Evolutionary conservation across 2,888 invertebrate species (phyloP).

Genomic region (Syrphus vitripennis): DNA sequence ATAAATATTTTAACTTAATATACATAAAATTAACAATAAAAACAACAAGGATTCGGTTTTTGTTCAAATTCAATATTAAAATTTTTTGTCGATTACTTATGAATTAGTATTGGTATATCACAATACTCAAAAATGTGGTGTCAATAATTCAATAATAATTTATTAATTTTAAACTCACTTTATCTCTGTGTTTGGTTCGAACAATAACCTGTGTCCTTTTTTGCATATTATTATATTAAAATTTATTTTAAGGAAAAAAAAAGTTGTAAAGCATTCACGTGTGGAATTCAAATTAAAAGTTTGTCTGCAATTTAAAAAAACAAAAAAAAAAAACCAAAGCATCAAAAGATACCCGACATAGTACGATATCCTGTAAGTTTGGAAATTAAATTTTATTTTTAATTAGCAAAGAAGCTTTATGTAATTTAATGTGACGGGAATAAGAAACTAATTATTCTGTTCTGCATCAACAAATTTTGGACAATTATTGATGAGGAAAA

Average conservation of each 20-base stretch:
- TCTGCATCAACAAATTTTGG: neutral
- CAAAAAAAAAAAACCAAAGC: too few relatives aligned
- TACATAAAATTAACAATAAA: slow-evolving; percentile 9
- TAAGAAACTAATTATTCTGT: neutral
- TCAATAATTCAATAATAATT: too few relatives aligned
- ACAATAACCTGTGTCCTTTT: neutral
- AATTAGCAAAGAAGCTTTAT: neutral
- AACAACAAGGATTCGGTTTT: neutral
- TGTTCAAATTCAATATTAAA: slow-evolving; percentile 32
- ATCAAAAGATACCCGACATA: neutral
- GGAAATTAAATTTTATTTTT: slow-evolving; percentile 17
- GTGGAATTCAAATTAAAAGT: neutral
- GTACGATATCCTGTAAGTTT: slow-evolving; percentile 21
- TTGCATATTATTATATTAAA: neutral
- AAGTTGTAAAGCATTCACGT: slow-evolving; percentile 44
- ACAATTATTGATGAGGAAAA: neutral
- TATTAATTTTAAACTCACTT: too few relatives aligned
- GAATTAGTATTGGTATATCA: neutral
- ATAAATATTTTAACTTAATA: neutral
- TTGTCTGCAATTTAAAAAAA: neutral
- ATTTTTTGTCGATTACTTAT: slow-evolving; percentile 4
- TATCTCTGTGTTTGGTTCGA: too few relatives aligned
- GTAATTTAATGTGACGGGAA: neutral
- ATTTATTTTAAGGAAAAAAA: neutral
- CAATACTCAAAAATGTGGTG: too few relatives aligned